These are phyloP conservation scores for Chloromyia formosa DNA, from an alignment of 2,888 invertebrate species.

Conservation along the genomic window DNA sequence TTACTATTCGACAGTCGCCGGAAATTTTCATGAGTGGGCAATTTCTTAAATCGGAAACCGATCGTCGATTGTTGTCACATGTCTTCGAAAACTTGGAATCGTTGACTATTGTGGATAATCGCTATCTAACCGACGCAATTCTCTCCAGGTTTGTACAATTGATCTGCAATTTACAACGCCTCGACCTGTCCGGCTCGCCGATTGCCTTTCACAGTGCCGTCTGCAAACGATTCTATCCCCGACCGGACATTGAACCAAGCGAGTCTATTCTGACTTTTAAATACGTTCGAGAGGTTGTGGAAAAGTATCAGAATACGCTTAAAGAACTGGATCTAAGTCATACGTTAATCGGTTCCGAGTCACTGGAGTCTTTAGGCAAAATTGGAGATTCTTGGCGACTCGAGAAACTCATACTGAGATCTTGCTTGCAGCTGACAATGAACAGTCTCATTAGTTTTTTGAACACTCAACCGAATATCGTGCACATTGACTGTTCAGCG, in stretches of 20 bases:
- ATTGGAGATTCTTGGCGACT: slow-evolving; percentile 65
- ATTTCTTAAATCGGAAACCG: slow-evolving; percentile 70
- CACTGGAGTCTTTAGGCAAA: slow-evolving; percentile 68
- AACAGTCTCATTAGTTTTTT: slow-evolving; percentile 68
- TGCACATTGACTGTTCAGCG: slow-evolving; percentile 70
- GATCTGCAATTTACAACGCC: slow-evolving; percentile 68
- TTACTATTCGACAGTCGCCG: slow-evolving; percentile 73
- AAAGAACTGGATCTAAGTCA: slow-evolving; percentile 72
- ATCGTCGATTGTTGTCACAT: slow-evolving; percentile 64
- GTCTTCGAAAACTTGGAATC: slow-evolving; percentile 67
- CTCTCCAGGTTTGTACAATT: slow-evolving; percentile 72
- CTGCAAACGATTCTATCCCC: slow-evolving; percentile 74
- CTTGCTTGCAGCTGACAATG: slow-evolving; percentile 72
- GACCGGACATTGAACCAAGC: slow-evolving; percentile 66
- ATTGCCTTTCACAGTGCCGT: slow-evolving; percentile 76
- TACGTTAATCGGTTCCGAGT: slow-evolving; percentile 73
- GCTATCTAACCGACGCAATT: slow-evolving; percentile 79
- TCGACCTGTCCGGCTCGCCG: slow-evolving; percentile 74
- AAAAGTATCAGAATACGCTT: slow-evolving; percentile 66
- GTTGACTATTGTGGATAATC: slow-evolving; percentile 72
- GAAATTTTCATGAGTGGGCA: slow-evolving; percentile 79
- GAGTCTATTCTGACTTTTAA: slow-evolving; percentile 78
- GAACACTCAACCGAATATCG: slow-evolving; percentile 67
- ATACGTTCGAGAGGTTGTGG: slow-evolving; percentile 70
- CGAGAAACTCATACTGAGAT: slow-evolving; percentile 66